phyloP scores from a whole-genome alignment of 2,888 invertebrate species.

The Drosophila niveifrons region DNA sequence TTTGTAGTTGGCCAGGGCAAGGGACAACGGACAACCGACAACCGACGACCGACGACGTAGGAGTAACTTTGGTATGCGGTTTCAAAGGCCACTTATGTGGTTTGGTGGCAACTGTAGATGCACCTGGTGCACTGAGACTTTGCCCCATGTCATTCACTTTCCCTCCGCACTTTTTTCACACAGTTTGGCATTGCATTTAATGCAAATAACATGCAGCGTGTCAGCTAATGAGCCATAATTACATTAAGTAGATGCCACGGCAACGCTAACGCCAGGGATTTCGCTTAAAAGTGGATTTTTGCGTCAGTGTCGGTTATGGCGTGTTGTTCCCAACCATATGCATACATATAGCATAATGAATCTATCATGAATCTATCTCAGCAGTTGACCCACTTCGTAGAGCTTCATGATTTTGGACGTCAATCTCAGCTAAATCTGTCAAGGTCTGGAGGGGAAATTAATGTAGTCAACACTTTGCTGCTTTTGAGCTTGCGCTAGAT shows the following conservation, averaged over 20 bases:
- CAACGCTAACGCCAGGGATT: constrained; percentile 14
- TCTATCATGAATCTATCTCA: neutral
- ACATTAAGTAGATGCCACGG: constrained; percentile 36
- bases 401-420: neutral
- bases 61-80: constrained; percentile 34
- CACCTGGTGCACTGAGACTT: constrained; percentile 23
- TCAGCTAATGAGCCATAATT: constrained; percentile 45
- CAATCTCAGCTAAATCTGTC: neutral
- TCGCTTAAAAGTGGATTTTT: constrained; percentile 44
- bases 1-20: constrained; percentile 40
- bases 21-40: neutral
- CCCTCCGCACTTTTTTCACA: neutral
- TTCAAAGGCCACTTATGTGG: constrained; percentile 40
- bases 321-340: neutral
- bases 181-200: constrained; percentile 34
- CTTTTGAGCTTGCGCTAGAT: neutral
- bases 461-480: neutral
- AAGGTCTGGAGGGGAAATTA: neutral
- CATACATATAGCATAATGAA: neutral
- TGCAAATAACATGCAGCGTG: constrained; percentile 30
- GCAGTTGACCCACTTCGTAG: neutral
- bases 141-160: constrained; percentile 3
- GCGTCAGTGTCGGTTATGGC: constrained; percentile 32
- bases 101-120: constrained; percentile 7
- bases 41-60: neutral